Base-by-base conservation (phyloP, 1,140 invertebrate species). In the Drosophila nasuta region DNA sequence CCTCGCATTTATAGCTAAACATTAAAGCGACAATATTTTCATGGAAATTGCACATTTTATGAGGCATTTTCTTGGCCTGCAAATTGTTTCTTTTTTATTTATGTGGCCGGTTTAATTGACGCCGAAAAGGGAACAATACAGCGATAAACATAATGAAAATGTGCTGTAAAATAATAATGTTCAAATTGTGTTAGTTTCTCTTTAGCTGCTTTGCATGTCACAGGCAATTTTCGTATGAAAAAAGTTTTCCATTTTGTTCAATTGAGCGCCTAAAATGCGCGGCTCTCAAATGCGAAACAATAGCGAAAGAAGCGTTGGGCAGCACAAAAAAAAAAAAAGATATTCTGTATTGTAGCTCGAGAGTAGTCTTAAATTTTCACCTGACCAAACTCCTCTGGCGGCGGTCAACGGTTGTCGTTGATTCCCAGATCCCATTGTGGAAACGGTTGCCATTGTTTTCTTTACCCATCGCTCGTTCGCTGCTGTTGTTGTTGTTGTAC, bases 41-140 rank as follows among this genome's bases (percentile, higher is more conserved):
- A 87, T 83, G 82, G 69, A 88, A 80, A 87, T 88, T 87, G 83
- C 77, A 79, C 65, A 82, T 77, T 88, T 88, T 87, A 88, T 87
- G 79, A 59, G 41, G 68, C 75, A 65, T 76, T 81, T 77, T 59
- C n/a, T 33, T 46, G 60, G 51, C 68, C 60, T 25, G 59, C 54
- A 87, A 87, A 87, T 86, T 88, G 83, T 87, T 83, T 88, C 33
- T 71, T 72, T 25, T 87, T 83, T 87, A 88, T 88, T 88, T 88
- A 71, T 88, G 77, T 88, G 77, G 80, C 63, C 13, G 69, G 65
- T 83, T 87, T 88, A 83, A 88, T 88, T 87, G 83, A 71, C 54
- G 51, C 56, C 49, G 63, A 66, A 74, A 70, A 69, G 28, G 60
- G 38, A 17, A 62, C 6, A 25, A 25, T 25, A 57, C 30, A 65